These are phyloP conservation scores for Coregonus sp. DNA, from an alignment of 2,797 vertebrate genomes.

Conservation along the genomic window DNA sequence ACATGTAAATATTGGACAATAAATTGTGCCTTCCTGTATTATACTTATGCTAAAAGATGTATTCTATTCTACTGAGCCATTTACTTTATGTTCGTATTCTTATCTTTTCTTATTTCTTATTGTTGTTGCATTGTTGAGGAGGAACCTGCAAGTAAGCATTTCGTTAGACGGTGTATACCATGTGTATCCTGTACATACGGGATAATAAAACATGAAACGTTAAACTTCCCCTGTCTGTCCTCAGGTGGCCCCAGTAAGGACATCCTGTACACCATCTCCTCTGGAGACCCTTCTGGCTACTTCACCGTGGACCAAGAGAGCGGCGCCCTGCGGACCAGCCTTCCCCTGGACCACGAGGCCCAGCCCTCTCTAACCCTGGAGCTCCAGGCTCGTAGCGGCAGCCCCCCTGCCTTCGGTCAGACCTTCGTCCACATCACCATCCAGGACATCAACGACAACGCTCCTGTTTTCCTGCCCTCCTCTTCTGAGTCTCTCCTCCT, in stretches of 20 bases:
- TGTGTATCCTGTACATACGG: no score
- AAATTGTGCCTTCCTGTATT: no score
- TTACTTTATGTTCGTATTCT: no score
- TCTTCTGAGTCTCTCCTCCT: slow-evolving; percentile 88
- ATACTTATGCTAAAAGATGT: no score
- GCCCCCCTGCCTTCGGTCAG: slow-evolving; percentile 87
- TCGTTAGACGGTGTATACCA: not conserved
- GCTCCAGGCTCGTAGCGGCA: slow-evolving; percentile 88
- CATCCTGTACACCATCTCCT: slow-evolving; percentile 87
- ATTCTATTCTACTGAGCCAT: no score
- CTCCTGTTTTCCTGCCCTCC: slow-evolving; percentile 80
- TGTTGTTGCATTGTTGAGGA: no score
- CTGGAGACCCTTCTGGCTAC: slow-evolving; percentile 84
- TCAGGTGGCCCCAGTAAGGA: slow-evolving; percentile 78
- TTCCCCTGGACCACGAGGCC: slow-evolving; percentile 87
- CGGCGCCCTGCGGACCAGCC: slow-evolving; percentile 83
- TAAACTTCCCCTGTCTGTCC: not conserved
- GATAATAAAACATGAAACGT: no score
- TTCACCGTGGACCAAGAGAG: slow-evolving; percentile 86
- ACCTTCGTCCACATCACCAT: slow-evolving; percentile 84
- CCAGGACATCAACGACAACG: slow-evolving; percentile 89
- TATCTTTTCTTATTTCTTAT: no score
- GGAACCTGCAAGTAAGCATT: no score
- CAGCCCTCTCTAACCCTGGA: slow-evolving; percentile 83
- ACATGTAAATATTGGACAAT: no score